Evolutionary conservation across 2,797 vertebrate genomes (phyloP).

Genomic region (Octomys mimax): DNA sequence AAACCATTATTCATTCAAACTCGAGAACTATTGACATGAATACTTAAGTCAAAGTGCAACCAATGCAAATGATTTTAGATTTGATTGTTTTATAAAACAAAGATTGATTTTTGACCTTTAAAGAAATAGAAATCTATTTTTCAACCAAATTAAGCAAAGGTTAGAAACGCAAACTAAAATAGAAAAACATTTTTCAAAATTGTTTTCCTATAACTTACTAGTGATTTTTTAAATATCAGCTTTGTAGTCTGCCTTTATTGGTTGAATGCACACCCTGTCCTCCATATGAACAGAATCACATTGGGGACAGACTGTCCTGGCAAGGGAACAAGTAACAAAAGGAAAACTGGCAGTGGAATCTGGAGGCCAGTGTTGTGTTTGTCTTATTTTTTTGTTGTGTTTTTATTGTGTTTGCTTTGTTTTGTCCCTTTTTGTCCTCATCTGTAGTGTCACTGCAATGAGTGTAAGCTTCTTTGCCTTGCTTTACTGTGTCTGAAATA

Average conservation of each 20-base stretch:
- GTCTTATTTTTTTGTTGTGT: not conserved
- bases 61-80: conserved; percentile 53
- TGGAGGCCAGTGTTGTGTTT: not conserved
- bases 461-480: not conserved
- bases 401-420: not conserved
- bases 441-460: not conserved
- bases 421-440: not conserved
- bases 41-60: not conserved
- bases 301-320: not conserved
- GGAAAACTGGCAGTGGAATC: not conserved
- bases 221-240: conserved; percentile 70
- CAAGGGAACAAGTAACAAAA: not conserved
- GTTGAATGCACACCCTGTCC: not conserved
- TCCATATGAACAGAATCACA: not conserved
- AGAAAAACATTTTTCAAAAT: conserved; percentile 64
- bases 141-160: conserved; percentile 75
- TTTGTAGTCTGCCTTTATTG: not conserved
- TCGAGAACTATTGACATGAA: not conserved
- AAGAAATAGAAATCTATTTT: conserved; percentile 70
- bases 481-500: not conserved
- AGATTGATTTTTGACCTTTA: conserved; percentile 78
- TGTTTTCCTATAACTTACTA: conserved; percentile 34
- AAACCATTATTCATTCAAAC: not conserved
- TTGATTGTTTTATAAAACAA: conserved; percentile 59
- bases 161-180: conserved; percentile 68